These are phyloP conservation scores for Phenganax stokvisi DNA, from an alignment of 92 coral and sea anemone genomes.

Conservation along the genomic window DNA sequence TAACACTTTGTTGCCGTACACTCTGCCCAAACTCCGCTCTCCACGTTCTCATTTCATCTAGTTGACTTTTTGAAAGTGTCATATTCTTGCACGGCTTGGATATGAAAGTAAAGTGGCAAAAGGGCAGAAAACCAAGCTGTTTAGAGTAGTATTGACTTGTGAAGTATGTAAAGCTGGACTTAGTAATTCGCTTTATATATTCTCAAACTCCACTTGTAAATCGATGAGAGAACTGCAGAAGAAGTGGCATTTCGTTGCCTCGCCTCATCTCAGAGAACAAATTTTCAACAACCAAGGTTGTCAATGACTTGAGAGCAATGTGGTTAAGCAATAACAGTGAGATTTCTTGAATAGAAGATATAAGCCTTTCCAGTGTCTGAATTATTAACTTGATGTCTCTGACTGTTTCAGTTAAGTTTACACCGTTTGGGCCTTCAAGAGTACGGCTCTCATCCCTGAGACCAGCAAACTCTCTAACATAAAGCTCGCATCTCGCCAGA, in stretches of 20 bases:
- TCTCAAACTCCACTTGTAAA: conserved; percentile 39
- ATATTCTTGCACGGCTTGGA: too few species aligned
- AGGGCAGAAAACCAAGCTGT: too few species aligned
- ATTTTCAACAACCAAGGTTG: conserved; percentile 41
- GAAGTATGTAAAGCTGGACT: not conserved
- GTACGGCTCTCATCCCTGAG: too few species aligned
- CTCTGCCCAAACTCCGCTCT: conserved; percentile 7
- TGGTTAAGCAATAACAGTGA: conserved; percentile 16
- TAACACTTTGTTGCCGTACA: not conserved
- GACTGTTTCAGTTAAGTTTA: too few species aligned
- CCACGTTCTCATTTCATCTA: not conserved
- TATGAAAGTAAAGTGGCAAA: too few species aligned
- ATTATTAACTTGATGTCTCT: too few species aligned
- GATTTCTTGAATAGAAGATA: not conserved
- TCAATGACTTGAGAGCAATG: conserved; percentile 26
- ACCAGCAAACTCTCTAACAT: too few species aligned
- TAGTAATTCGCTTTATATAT: conserved; percentile 41
- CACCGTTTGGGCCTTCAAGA: too few species aligned
- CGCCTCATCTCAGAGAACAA: conserved; percentile 45
- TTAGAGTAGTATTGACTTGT: too few species aligned
- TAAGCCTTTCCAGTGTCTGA: too few species aligned
- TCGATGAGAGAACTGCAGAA: conserved; percentile 45
- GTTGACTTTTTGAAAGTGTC: too few species aligned
- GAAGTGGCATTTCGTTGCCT: conserved; percentile 48
- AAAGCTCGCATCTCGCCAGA: too few species aligned